A percentile compares a stretch with the other conserved stretches of the same genome.
Evolutionary conservation across 2,888 invertebrate species (phyloP).

Genomic region (Xestia xanthographa): DNA sequence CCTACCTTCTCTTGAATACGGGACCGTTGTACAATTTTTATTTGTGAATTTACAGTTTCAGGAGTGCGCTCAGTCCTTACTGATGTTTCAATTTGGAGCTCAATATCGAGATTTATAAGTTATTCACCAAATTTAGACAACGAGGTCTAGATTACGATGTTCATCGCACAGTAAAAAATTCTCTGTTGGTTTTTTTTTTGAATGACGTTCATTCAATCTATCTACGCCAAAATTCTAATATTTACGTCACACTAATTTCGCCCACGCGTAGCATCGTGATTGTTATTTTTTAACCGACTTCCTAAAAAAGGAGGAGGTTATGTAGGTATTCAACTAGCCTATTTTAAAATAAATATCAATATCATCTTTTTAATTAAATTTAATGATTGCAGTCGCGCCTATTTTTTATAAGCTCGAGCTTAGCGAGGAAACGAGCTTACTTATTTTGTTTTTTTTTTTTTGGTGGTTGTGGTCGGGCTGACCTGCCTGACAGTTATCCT

Average conservation of each 20-base stretch:
- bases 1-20: not conserved
- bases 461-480: not conserved
- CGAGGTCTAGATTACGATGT: not conserved
- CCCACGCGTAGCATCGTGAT: no score
- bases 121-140: not conserved
- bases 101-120: not conserved
- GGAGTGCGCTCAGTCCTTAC: not conserved
- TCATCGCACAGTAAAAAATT: not conserved
- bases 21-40: not conserved
- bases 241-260: not conserved
- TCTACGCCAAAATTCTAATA: not conserved
- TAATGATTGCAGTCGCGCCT: not conserved
- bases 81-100: not conserved
- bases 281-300: not conserved
- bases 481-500: not conserved
- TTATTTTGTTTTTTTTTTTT: not conserved
- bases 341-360: no score
- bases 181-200: not conserved
- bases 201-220: not conserved
- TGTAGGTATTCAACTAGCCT: no score
- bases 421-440: no score
- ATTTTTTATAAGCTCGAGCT: not conserved
- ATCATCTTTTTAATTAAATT: no score
- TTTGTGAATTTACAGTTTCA: slow-evolving; percentile 16
- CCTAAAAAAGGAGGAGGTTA: no score